phyloP scores from a whole-genome alignment of 2,797 vertebrate genomes.

The Leptodactylus fallax region DNA sequence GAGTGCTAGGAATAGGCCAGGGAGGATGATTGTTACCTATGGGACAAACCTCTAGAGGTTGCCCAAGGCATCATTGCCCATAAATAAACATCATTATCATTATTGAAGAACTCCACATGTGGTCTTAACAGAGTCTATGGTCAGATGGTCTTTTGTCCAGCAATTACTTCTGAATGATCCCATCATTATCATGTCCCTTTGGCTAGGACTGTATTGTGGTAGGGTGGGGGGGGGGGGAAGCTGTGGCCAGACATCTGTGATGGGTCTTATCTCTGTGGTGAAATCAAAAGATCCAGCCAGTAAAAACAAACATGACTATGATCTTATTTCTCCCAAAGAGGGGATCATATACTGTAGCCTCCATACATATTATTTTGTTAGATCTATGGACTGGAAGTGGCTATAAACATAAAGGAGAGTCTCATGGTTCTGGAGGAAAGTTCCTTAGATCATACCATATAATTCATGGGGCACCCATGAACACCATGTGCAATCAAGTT shows the following conservation, averaged over 20 bases:
- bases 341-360: neutral
- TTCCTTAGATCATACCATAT: too few relatives aligned
- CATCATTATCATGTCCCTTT: neutral
- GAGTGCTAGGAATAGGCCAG: neutral
- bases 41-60: neutral
- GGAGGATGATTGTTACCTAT: neutral
- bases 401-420: neutral
- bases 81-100: constrained; percentile 13
- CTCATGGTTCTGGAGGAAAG: neutral
- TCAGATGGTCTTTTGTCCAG: neutral
- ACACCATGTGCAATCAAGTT: too few relatives aligned
- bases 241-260: neutral
- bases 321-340: neutral
- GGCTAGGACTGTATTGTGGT: neutral
- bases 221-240: neutral
- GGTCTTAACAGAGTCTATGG: neutral
- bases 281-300: neutral
- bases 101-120: neutral
- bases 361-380: neutral
- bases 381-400: neutral
- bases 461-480: too few relatives aligned
- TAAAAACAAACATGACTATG: neutral
- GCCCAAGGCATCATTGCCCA: neutral
- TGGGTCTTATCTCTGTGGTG: neutral
- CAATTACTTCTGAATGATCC: neutral